These are phyloP conservation scores for Rhodeus uyekii DNA, from an alignment of 2,797 vertebrate species.

Conservation along the genomic window DNA sequence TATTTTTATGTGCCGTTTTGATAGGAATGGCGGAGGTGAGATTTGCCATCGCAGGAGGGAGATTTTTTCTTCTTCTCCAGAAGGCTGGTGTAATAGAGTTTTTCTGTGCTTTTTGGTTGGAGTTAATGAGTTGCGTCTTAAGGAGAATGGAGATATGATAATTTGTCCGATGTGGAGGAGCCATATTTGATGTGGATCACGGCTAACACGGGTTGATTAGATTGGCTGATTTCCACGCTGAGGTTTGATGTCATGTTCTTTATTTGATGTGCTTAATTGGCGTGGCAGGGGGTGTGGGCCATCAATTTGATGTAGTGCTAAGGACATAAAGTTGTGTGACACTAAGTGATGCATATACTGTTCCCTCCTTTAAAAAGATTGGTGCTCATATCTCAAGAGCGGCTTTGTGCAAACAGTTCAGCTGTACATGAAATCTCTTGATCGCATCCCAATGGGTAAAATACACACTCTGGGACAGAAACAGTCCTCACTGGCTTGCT, in stretches of 20 bases:
- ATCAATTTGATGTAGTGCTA: slow-evolving; percentile 42
- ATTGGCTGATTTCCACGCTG: slow-evolving; percentile 50
- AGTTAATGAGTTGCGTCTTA: slow-evolving; percentile 61
- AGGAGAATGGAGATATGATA: slow-evolving; percentile 59
- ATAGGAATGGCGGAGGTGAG: slow-evolving; percentile 47
- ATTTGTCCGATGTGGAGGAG: slow-evolving; percentile 52
- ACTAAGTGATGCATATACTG: slow-evolving; percentile 30
- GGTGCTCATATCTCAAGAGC: slow-evolving; percentile 5
- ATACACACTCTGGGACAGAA: slow-evolving; percentile 58
- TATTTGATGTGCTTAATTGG: slow-evolving; percentile 57
- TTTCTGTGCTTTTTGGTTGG: slow-evolving; percentile 45
- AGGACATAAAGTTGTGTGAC: slow-evolving; percentile 38
- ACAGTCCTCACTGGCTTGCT: slow-evolving; percentile 65
- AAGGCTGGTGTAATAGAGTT: slow-evolving; percentile 51
- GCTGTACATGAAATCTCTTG: slow-evolving; percentile 26
- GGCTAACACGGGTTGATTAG: slow-evolving; percentile 53
- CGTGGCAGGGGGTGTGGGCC: slow-evolving; percentile 31
- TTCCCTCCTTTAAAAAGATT: slow-evolving; percentile 19
- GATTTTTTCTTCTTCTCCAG: slow-evolving; percentile 28
- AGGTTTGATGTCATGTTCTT: slow-evolving; percentile 52
- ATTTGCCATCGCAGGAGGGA: slow-evolving; percentile 50
- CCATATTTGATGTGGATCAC: slow-evolving; percentile 57
- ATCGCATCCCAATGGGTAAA: slow-evolving; percentile 50
- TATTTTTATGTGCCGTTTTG: slow-evolving; percentile 52
- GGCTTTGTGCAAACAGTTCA: slow-evolving; percentile 65